Conservation (phyloP, 1,140 invertebrate species). For the Drosophila eugracilis region DNA sequence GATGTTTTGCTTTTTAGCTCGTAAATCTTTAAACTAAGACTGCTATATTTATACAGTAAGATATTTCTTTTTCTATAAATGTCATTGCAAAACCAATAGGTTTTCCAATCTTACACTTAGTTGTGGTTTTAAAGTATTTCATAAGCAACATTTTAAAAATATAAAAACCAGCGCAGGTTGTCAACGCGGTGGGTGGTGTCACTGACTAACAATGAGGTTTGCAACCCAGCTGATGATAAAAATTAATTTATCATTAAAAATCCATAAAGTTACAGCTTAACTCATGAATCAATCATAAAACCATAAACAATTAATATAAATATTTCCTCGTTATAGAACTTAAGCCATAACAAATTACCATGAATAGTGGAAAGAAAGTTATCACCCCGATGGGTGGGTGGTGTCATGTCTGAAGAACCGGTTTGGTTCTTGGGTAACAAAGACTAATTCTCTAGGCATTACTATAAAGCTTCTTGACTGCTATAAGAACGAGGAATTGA, state of each 20-base stretch:
- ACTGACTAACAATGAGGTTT: neutral
- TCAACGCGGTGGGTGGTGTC: neutral
- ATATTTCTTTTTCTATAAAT: no score
- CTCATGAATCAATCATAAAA: neutral
- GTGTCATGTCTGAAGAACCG: neutral
- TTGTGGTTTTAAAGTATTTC: no score
- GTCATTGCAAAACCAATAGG: no score
- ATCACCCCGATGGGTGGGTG: neutral
- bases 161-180: no score
- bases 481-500: conserved; percentile 13
- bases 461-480: neutral
- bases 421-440: conserved; percentile 4
- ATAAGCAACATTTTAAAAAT: no score
- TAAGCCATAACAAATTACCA: neutral
- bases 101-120: no score
- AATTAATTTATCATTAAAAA: neutral
- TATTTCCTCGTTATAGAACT: no score
- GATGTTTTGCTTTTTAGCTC: no score
- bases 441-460: neutral
- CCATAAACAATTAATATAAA: neutral
- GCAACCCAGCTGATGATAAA: neutral
- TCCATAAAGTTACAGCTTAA: neutral
- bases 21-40: no score
- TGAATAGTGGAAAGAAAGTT: conserved; percentile 4
- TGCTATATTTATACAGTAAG: no score